Evolutionary conservation across 2,797 vertebrate species (phyloP), one percentile per base, ranked within the genome.

Genomic region (Notolepis coatsorum): DNA sequence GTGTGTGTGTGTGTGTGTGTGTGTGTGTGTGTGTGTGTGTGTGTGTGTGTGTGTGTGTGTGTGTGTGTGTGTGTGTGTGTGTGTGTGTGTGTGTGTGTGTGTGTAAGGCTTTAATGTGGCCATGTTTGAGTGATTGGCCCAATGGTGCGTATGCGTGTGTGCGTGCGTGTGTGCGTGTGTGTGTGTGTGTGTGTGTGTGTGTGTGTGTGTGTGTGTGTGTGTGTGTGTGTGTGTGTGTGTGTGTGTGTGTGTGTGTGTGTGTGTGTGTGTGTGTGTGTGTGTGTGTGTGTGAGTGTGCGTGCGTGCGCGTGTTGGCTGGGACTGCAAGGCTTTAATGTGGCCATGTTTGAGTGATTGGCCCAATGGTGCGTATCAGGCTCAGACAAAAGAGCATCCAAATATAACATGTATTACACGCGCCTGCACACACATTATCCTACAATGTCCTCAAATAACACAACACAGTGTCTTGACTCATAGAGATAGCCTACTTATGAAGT

Each of bases 91-190:
- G 57, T 12, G 10, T 5, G 51, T 70, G 52, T n/a, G n/a, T n/a
- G n/a, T n/a, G n/a, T 55, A 27, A 15, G 28, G 62, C 38, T 71
- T 67, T 74, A 71, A 77, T 74, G 55, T 79, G 65, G 71, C 79
- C 71, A 77, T 25, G 13, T 72, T 49, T 72, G 53, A 69, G 61
- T 67, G 68, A 66, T 58, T 64, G 55, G 57, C 30, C 56, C 13
- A 67, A 66, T 45, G 71, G n/a, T n/a, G n/a, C n/a, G n/a, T n/a
- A n/a, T n/a, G n/a, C n/a, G n/a, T n/a, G n/a, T n/a, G n/a, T n/a
- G n/a, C n/a, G n/a, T n/a, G n/a, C n/a, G n/a, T n/a, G n/a, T n/a
- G n/a, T n/a, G n/a, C n/a, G n/a, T n/a, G n/a, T n/a, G n/a, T n/a
- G n/a, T n/a, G n/a, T n/a, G n/a, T n/a, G n/a, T n/a, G n/a, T n/a